Evolutionary conservation across 2,888 invertebrate genomes (phyloP).

Genomic region (Pogonocherus hispidulus): DNA sequence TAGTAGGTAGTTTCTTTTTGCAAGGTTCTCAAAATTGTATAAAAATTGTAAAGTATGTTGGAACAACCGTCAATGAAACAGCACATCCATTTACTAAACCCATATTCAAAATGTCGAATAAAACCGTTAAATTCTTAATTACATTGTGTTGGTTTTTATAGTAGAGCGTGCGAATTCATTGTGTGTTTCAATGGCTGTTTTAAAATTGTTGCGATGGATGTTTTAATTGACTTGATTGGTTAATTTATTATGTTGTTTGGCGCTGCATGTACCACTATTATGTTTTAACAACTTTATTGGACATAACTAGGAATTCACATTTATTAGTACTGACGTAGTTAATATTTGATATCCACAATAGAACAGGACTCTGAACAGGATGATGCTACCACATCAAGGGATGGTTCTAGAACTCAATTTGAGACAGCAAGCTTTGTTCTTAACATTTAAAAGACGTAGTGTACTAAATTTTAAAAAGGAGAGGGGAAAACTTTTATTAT

Average conservation of each 20-base stretch:
- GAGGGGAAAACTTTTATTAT: too few species aligned
- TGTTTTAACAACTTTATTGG: too few species aligned
- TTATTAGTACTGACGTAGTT: too few species aligned
- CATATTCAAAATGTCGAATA: not conserved
- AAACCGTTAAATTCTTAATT: not conserved
- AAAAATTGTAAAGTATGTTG: too few species aligned
- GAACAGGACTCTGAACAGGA: too few species aligned
- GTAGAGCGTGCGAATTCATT: not conserved
- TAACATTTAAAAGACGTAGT: too few species aligned
- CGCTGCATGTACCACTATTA: constrained; percentile 3
- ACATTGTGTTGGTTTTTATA: not conserved
- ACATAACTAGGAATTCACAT: too few species aligned
- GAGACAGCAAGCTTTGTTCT: too few species aligned
- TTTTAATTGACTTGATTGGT: constrained; percentile 16
- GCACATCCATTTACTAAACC: not conserved
- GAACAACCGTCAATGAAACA: not conserved
- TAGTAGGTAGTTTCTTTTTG: not conserved
- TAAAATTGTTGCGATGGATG: constrained; percentile 12
- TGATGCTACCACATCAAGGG: too few species aligned
- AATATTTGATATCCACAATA: too few species aligned
- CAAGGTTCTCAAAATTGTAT: not conserved
- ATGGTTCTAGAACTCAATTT: too few species aligned
- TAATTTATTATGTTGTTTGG: constrained; percentile 11
- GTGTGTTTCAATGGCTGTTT: constrained; percentile 5
- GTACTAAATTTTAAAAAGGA: too few species aligned